These are phyloP conservation scores for Harpalus rufipes DNA, from an alignment of 2,888 invertebrate genomes.

Conservation along the genomic window DNA sequence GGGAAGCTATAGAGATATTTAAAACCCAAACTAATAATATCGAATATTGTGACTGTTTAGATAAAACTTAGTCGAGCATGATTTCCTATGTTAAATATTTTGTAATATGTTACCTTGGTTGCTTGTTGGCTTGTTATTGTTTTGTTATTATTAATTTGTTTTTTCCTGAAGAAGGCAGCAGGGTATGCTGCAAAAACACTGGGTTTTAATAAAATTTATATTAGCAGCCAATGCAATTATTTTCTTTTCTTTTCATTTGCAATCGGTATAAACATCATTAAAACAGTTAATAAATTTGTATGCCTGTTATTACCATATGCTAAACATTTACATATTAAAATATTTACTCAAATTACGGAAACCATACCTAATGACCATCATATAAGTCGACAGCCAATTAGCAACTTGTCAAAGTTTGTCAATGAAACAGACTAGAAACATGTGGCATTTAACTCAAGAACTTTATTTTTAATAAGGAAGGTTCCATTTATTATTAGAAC, in stretches of 20 bases:
- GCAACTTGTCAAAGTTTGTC: slow-evolving; percentile 31
- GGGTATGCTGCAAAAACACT: no score
- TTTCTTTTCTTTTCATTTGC: background rate
- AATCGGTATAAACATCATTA: background rate
- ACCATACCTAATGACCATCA: slow-evolving; percentile 30
- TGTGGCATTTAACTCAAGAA: slow-evolving; percentile 33
- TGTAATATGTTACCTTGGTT: no score
- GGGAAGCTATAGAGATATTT: no score
- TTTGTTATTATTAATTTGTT: no score
- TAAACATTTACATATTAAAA: background rate
- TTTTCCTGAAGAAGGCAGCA: no score
- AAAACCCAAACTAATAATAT: no score
- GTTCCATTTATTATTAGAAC: background rate
- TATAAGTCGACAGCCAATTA: slow-evolving; percentile 15
- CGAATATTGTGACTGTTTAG: no score
- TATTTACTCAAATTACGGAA: slow-evolving; percentile 26
- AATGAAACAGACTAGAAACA: slow-evolving; percentile 32
- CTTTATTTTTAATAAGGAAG: slow-evolving; percentile 7
- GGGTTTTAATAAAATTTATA: no score
- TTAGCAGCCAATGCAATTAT: background rate
- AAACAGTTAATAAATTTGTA: background rate
- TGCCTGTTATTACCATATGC: background rate
- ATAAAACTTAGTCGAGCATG: no score
- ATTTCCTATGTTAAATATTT: no score
- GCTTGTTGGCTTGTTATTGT: no score